A percentile compares a stretch with the other conserved stretches of the same genome.
phyloP scores from a whole-genome alignment of 2,797 vertebrate species.

The Sebastes minor region DNA sequence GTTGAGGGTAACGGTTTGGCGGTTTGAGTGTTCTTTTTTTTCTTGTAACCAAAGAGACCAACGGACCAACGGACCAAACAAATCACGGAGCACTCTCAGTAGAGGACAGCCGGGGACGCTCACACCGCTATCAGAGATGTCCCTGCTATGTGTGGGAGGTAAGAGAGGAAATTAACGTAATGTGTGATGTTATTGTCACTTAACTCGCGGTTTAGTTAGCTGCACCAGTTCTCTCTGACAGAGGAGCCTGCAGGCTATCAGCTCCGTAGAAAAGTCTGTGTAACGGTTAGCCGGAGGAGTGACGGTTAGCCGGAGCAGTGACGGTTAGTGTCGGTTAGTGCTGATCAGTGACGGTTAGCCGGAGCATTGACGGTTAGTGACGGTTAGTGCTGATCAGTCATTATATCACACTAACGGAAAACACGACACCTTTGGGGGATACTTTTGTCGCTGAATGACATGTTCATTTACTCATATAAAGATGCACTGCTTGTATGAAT shows the following conservation, averaged over 20 bases:
- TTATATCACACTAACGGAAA: constrained; percentile 27
- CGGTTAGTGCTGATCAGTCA: constrained; percentile 62
- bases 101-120: constrained; percentile 61
- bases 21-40: not conserved
- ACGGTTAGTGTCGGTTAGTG: not conserved
- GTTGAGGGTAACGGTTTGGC: constrained; percentile 19
- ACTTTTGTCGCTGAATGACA: constrained; percentile 27
- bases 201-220: not conserved
- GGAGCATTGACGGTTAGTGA: too few relatives aligned
- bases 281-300: constrained; percentile 12
- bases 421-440: not conserved
- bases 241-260: constrained; percentile 40
- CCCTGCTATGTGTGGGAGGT: constrained; percentile 93
- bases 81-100: constrained; percentile 61
- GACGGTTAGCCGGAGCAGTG: constrained; percentile 16
- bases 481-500: not conserved
- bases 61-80: constrained; percentile 49
- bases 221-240: constrained; percentile 40
- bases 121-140: constrained; percentile 83
- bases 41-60: constrained; percentile 31
- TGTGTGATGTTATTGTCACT: constrained; percentile 12
- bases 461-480: constrained; percentile 3
- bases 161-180: constrained; percentile 48
- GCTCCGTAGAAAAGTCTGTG: constrained; percentile 56
- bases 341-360: too few relatives aligned